These are phyloP conservation scores for Mya arenaria DNA, from an alignment of 1,140 invertebrate genomes.

Conservation along the genomic window DNA sequence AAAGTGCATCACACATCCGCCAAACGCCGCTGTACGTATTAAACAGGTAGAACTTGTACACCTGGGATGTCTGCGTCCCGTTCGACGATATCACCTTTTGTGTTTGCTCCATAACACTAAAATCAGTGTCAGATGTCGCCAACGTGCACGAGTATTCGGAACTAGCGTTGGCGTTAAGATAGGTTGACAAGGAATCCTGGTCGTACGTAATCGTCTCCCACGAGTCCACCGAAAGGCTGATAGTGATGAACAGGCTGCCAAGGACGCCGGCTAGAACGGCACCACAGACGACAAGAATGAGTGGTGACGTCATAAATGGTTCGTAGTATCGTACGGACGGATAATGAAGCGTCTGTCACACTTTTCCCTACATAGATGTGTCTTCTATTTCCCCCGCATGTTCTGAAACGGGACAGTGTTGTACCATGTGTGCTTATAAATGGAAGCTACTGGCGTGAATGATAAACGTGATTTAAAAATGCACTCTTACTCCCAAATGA, in stretches of 20 bases:
- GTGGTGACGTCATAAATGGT: slow-evolving; percentile 45
- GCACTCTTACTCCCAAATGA: no score
- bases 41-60: slow-evolving; percentile 18
- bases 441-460: no score
- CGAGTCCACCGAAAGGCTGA: slow-evolving; percentile 34
- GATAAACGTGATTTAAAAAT: no score
- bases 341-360: no score
- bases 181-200: not conserved
- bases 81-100: not conserved
- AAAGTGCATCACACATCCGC: slow-evolving; percentile 41
- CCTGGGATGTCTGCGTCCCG: not conserved
- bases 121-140: slow-evolving; percentile 22
- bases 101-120: not conserved
- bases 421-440: no score
- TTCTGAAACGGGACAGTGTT: no score
- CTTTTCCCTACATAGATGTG: no score
- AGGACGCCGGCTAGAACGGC: slow-evolving; percentile 36
- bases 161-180: slow-evolving; percentile 7
- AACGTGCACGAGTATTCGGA: slow-evolving; percentile 17
- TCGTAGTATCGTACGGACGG: no score
- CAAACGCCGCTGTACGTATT: slow-evolving; percentile 35
- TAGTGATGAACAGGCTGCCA: slow-evolving; percentile 44
- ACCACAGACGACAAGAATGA: slow-evolving; percentile 28
- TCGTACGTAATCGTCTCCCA: slow-evolving; percentile 37
- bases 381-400: no score